Base-by-base conservation (phyloP, 2,888 invertebrate genomes). In the Callinectes sapidus region DNA sequence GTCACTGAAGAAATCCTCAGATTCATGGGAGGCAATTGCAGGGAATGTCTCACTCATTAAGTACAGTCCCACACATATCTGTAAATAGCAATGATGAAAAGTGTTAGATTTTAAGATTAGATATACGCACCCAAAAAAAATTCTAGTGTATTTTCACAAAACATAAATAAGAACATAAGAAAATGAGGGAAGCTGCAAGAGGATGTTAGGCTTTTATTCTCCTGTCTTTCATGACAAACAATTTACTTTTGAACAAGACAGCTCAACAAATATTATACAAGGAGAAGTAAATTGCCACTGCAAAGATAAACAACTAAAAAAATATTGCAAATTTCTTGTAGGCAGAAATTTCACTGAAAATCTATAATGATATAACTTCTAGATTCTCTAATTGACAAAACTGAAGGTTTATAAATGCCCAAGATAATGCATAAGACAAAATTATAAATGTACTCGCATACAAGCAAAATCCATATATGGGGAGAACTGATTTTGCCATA, bases 11-110 rank as follows among this genome's bases (percentile, higher is more conserved):
- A 85, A 81, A 8, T 92, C 90, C 71, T 94, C 94, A 8, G 91
- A 90, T 42, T 93, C 89, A 77, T 93, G 91, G 0, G 66, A 66
- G 3, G 35, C 54, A 35, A 93, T 91, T 18, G 55, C 35, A 32
- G 94, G 94, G n/a, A 93, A 94, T 23, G 90, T 90, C 35, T 92
- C 92, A 81, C 91, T 93, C 13, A 39, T 93, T 2, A 93, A 39
- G 91, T 92, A 91, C 13, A 94, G 71, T 10, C 85, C 91, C 13
- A 90, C 81, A 91, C 92, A 93, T 10, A 92, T 23, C 94, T 94
- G 90, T 87, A 91, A 90, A 77, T 54, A 55, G 48, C 66, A 87
- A 18, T 13, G n/a, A 28, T 32, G n/a, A 13, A 86, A 87, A 16
- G 55, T 3, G 71, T 71, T 28, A 10, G 71, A 13, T 66, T 89